phyloP scores from a whole-genome alignment of 2,797 vertebrate species.

The Oreonectes daqikongensis region DNA sequence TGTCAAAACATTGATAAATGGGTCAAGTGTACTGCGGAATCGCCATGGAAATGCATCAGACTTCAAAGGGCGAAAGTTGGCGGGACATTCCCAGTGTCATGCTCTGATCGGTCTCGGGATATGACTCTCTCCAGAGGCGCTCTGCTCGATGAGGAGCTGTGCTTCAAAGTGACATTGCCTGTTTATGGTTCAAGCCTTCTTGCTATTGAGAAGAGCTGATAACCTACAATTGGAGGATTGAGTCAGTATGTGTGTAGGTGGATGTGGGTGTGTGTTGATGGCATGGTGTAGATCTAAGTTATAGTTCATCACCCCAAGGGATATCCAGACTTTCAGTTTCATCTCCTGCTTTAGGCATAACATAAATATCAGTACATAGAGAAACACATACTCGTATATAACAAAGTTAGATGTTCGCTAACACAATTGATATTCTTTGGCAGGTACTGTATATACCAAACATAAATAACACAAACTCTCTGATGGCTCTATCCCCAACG shows the following conservation, averaged over 20 bases:
- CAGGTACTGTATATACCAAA: conserved; percentile 1
- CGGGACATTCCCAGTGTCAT: conserved; percentile 34
- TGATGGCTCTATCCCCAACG: neutral
- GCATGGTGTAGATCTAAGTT: conserved; percentile 8
- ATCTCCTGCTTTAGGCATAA: conserved; percentile 1
- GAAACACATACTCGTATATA: neutral
- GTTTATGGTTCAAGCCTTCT: conserved; percentile 13
- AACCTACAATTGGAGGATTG: neutral
- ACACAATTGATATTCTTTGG: conserved; percentile 22
- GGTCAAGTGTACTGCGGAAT: conserved; percentile 35
- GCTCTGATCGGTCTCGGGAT: conserved; percentile 32
- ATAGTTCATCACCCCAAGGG: conserved; percentile 4
- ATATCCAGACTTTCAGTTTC: conserved; percentile 14
- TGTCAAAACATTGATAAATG: conserved; percentile 58
- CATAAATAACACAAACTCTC: conserved; percentile 23
- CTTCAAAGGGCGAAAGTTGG: conserved; percentile 42
- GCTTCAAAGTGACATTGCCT: conserved; percentile 28
- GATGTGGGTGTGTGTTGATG: conserved; percentile 5
- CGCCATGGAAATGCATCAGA: conserved; percentile 28
- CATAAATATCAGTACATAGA: conserved; percentile 7
- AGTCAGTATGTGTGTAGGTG: neutral
- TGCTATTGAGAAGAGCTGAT: neutral
- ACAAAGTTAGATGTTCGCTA: conserved; percentile 7
- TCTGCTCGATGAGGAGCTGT: conserved; percentile 22
- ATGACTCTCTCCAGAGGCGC: conserved; percentile 43